A percentile compares a stretch with the other conserved stretches of the same genome.
phyloP scores from a whole-genome alignment of 1,140 invertebrate species.

The Papilio dardanus region DNA sequence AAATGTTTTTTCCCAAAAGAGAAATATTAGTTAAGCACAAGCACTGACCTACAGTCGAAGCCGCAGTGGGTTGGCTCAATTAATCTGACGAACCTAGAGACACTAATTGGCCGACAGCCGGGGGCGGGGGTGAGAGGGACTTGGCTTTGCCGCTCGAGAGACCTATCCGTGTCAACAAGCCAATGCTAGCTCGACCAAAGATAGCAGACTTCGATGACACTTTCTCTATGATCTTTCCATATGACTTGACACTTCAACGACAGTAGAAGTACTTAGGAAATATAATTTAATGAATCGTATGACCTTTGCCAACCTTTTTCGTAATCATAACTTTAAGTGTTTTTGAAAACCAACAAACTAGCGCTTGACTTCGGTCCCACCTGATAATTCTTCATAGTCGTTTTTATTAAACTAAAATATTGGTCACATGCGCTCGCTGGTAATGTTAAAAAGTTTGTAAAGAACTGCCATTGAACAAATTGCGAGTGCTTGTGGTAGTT shows the following conservation, averaged over 20 bases:
- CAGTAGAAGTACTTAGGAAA: not conserved
- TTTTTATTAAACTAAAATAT: too few species aligned
- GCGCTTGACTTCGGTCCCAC: too few species aligned
- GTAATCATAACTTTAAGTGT: too few species aligned
- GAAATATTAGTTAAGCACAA: not conserved
- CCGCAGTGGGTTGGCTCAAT: not conserved
- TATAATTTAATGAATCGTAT: not conserved
- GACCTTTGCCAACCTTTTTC: too few species aligned
- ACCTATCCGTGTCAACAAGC: constrained; percentile 15
- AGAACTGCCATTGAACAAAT: not conserved
- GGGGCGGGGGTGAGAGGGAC: not conserved
- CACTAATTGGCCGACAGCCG: not conserved
- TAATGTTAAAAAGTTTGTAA: not conserved
- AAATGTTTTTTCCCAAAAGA: too few species aligned
- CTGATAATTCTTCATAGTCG: too few species aligned
- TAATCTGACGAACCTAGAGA: not conserved
- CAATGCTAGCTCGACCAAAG: not conserved
- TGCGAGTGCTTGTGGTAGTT: not conserved
- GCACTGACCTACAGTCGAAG: not conserved
- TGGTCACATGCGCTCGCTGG: not conserved
- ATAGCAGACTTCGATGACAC: not conserved
- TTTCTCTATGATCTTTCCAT: not conserved
- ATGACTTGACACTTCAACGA: constrained; percentile 2
- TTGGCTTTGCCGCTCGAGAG: not conserved
- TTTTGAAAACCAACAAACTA: not conserved